A percentile compares a stretch with the other conserved stretches of the same genome.
Evolutionary conservation across 2,113 vertebrate genomes (phyloP).

Genomic region (Apaloderma vittatum): DNA sequence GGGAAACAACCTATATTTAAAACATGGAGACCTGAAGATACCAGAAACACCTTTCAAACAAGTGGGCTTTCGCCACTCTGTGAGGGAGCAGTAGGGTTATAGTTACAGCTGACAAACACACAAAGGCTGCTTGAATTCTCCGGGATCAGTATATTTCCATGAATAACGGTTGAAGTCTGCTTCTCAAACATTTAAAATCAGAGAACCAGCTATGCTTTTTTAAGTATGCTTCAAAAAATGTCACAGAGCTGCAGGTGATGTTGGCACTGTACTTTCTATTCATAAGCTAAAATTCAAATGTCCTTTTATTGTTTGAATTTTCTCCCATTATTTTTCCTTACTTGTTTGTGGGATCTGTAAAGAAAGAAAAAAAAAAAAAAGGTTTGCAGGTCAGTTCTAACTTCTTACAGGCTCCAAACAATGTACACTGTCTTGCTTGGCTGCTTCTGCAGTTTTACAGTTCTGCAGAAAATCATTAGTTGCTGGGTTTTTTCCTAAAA

Average conservation of each 20-base stretch:
- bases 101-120: background rate
- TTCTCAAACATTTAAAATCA: background rate
- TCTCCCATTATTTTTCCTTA: background rate
- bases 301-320: background rate
- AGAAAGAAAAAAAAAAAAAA: background rate
- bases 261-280: background rate
- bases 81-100: background rate
- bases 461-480: background rate
- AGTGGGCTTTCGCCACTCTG: rapidly evolving
- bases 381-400: background rate
- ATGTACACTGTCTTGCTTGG: background rate
- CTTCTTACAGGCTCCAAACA: background rate
- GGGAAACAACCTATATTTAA: background rate
- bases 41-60: background rate
- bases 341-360: background rate
- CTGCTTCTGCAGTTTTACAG: background rate
- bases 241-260: background rate
- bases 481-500: background rate
- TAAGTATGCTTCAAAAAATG: background rate
- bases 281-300: background rate
- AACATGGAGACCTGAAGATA: background rate
- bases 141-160: background rate
- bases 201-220: background rate
- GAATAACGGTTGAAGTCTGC: background rate
- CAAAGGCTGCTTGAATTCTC: background rate